Percentiles rank a stretch among this genome's conserved stretches.
These are phyloP conservation scores for Episyrphus balteatus DNA, from an alignment of 1,140 invertebrate species.

Conservation along the genomic window DNA sequence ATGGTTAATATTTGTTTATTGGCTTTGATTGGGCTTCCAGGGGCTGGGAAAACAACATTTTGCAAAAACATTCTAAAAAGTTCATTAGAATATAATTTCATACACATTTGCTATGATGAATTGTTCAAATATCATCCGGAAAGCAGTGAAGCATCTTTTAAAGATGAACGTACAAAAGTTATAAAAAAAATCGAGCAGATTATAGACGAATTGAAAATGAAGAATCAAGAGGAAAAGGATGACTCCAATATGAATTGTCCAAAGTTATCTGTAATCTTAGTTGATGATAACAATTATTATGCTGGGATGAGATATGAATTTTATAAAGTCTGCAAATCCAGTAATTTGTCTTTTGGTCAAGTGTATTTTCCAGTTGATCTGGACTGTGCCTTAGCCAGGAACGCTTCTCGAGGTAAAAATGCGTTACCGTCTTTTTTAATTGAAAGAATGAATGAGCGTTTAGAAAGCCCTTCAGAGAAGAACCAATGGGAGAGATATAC, in stretches of 20 bases:
- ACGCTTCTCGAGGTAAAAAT: slow-evolving; percentile 4
- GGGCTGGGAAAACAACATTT: slow-evolving; percentile 19
- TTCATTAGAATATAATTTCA: slow-evolving; percentile 8
- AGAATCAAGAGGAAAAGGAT: not conserved
- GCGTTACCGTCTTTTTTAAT: slow-evolving; percentile 11
- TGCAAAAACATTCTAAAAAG: slow-evolving; percentile 15
- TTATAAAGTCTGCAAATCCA: slow-evolving; percentile 14
- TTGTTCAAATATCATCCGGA: slow-evolving; percentile 7
- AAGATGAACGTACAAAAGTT: slow-evolving; percentile 11
- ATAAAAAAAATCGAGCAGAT: slow-evolving; percentile 9
- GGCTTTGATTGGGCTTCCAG: slow-evolving; percentile 24
- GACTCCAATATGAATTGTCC: not conserved
- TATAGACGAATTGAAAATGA: slow-evolving; percentile 6
- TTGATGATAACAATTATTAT: slow-evolving; percentile 31
- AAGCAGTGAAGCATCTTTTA: slow-evolving; percentile 3
- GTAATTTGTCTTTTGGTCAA: slow-evolving; percentile 18
- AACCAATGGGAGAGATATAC: slow-evolving; percentile 16
- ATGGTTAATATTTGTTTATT: slow-evolving; percentile 19
- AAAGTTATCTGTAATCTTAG: slow-evolving; percentile 12
- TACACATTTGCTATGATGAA: slow-evolving; percentile 27
- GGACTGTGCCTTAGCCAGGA: slow-evolving; percentile 8
- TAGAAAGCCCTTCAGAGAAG: slow-evolving; percentile 12
- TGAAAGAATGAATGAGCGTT: slow-evolving; percentile 12
- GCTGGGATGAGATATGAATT: slow-evolving; percentile 26
- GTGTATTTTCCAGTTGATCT: slow-evolving; percentile 11